Conservation (phyloP, 2,888 invertebrate species). For the Dendrolimus pini region DNA sequence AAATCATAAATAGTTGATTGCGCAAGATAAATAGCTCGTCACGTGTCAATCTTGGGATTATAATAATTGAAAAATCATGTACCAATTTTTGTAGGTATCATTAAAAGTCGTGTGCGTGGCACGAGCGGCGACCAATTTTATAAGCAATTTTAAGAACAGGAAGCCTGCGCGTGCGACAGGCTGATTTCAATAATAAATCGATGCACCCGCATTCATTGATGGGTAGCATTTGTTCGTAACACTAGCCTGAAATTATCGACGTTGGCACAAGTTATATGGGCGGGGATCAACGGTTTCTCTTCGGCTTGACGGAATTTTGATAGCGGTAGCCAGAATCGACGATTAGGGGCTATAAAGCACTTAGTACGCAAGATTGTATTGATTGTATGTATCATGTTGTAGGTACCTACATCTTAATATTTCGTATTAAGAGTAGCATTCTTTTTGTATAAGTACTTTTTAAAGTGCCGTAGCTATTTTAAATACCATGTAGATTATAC, state of each 20-base stretch:
- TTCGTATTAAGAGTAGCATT: no score
- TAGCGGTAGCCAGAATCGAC: constrained; percentile 51
- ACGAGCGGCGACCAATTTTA: constrained; percentile 69
- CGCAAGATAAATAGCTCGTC: constrained; percentile 37
- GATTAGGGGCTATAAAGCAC: constrained; percentile 50
- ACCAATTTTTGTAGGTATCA: constrained; percentile 48
- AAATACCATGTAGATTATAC: no score
- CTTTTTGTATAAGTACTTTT: no score
- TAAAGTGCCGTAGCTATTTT: no score
- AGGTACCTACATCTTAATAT: no score
- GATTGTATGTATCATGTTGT: no score
- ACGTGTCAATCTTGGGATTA: constrained; percentile 43
- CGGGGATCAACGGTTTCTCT: constrained; percentile 58
- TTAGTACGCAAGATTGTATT: no score
- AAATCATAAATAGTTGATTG: constrained; percentile 5
- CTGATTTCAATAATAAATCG: constrained; percentile 74
- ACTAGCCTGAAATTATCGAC: constrained; percentile 66
- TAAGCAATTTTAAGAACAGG: constrained; percentile 64
- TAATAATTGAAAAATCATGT: constrained; percentile 61
- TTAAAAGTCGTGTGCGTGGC: constrained; percentile 52
- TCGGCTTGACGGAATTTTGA: constrained; percentile 46
- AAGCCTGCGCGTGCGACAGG: constrained; percentile 56
- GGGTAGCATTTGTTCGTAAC: constrained; percentile 46
- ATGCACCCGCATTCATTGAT: constrained; percentile 49
- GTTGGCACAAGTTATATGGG: constrained; percentile 53